Base-by-base conservation (phyloP, 2,797 vertebrate genomes). In the Etheostoma perlongum region DNA sequence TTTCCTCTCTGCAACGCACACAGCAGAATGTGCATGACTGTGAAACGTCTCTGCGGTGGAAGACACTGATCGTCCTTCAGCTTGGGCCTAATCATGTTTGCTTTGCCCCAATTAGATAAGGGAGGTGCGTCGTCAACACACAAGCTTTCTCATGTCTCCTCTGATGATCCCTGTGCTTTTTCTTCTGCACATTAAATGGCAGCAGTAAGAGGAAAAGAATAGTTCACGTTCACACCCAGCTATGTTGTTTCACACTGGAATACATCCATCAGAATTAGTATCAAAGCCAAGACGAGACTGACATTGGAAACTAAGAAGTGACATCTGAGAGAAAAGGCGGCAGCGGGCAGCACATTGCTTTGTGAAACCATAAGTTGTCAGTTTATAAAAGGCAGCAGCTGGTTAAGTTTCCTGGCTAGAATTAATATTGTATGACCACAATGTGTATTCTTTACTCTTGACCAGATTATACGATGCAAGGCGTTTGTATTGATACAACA, bases 81-180 rank as follows among this genome's bases (percentile, higher is more conserved):
- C 90, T 84, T 72, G 77, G 74, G 64, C 71, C 76, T 92, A 93
- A 93, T 93, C 91, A 81, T 86, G 89, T 93, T 93, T 92, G 84
- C 90, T 89, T 90, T 82, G 76, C 88, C 81, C 88, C 91, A 93
- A 92, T 94, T 93, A 93, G 91, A 94, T 91, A 81, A 91, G 84
- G 76, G 87, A 89, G 79, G 76, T 72, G 83, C 62, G 67, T 85
- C 83, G 77, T 89, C 89, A 86, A 90, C 87, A 86, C 88, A 46
- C 85, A 14, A 66, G 88, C 83, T 74, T 81, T 76, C 80, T 76
- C 72, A 46, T 47, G 72, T 83, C 88, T 85, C 69, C 85, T 74
- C 76, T 59, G 59, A 85, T 54, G 64, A 66, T 72, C 88, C 80
- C 78, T 18, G 63, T 72, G 82, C 73, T 77, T 79, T 78, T 74